phyloP scores from a whole-genome alignment of 2,888 invertebrate genomes.

The Callinectes sapidus region DNA sequence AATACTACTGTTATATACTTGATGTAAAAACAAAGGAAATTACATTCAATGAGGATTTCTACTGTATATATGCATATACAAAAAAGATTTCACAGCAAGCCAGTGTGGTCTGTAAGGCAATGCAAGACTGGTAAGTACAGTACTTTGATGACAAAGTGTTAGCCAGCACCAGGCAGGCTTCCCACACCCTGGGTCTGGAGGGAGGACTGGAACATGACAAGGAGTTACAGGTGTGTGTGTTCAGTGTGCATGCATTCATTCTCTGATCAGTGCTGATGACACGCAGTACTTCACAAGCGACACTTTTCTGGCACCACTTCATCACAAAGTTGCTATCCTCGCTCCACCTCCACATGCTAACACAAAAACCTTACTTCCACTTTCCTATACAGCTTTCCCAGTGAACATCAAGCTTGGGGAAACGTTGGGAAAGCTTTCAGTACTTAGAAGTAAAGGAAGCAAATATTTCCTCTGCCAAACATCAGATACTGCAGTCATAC shows the following conservation, averaged over 20 bases:
- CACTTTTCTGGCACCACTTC: no score
- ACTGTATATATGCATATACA: neutral
- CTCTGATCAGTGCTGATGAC: neutral
- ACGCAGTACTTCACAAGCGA: no score
- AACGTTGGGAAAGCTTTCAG: no score
- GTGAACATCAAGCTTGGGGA: no score
- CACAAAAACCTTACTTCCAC: no score
- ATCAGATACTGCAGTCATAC: no score
- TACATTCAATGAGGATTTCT: neutral
- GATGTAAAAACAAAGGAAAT: neutral
- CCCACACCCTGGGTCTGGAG: neutral
- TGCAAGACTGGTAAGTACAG: neutral
- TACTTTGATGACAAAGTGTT: neutral
- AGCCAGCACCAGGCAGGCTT: neutral
- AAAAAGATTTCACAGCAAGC: neutral
- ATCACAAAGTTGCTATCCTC: no score
- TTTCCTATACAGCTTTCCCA: no score
- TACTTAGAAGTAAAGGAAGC: no score
- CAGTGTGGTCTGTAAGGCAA: neutral
- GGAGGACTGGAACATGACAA: neutral
- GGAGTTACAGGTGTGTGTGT: neutral
- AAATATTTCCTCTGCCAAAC: no score
- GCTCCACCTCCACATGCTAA: no score
- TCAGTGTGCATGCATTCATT: neutral
- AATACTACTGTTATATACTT: neutral